Conservation (phyloP, 30 jellyfish, hydroid and myxozoan genomes). For the Hydra vulgaris region DNA sequence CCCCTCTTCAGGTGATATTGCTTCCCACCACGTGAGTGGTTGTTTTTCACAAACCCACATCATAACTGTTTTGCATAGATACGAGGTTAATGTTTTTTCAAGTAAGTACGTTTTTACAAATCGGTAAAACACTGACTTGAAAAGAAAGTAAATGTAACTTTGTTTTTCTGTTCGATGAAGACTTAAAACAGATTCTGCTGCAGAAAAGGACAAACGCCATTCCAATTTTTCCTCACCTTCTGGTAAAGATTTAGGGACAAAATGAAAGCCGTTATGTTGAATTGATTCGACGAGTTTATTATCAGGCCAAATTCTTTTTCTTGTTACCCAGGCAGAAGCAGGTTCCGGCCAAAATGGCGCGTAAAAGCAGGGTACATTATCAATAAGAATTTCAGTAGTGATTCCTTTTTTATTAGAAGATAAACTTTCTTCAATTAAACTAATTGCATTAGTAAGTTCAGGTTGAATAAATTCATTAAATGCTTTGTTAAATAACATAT, state of each 20-base stretch:
- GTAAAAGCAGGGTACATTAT: not conserved
- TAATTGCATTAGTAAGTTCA: not conserved
- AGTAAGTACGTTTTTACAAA: not conserved
- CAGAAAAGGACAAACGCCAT: not conserved
- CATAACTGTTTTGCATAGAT: not conserved
- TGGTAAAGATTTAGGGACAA: too few species aligned
- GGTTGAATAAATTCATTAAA: not conserved
- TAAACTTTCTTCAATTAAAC: not conserved
- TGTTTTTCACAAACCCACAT: not conserved
- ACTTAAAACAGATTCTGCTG: not conserved
- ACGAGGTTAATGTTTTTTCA: not conserved
- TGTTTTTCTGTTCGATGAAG: not conserved
- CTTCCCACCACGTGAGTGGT: not conserved
- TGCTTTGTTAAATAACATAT: too few species aligned
- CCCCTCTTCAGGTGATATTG: not conserved
- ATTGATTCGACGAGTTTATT: not conserved
- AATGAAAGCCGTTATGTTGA: not conserved
- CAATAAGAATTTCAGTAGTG: not conserved
- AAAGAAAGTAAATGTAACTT: not conserved
- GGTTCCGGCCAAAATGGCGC: not conserved
- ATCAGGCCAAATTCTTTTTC: not conserved
- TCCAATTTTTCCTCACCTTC: not conserved
- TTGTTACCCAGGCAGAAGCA: not conserved
- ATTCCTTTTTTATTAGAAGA: too few species aligned
- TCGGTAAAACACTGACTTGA: not conserved